These are phyloP conservation scores for Penaeus chinensis DNA, from an alignment of 1,140 invertebrate genomes.

Conservation along the genomic window DNA sequence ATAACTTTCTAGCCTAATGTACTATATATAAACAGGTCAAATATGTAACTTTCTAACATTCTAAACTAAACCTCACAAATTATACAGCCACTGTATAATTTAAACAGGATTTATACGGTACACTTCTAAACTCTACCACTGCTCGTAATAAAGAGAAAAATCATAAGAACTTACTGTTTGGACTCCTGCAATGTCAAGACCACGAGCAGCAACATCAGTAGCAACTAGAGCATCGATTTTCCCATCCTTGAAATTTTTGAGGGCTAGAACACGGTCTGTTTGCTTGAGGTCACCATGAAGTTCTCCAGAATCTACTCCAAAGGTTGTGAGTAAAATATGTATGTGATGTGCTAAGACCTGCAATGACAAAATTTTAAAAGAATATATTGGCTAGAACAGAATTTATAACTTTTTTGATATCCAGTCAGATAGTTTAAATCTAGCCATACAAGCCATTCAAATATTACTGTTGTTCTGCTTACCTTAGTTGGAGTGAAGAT, in stretches of 20 bases:
- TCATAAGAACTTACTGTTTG: constrained; percentile 79
- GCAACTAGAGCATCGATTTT: constrained; percentile 92
- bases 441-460: background rate
- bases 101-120: background rate
- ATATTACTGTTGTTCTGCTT: background rate
- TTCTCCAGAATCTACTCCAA: constrained; percentile 89
- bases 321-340: constrained; percentile 88
- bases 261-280: constrained; percentile 87
- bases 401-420: no score
- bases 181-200: constrained; percentile 95
- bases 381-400: background rate
- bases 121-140: constrained; percentile 30
- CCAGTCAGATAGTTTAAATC: background rate
- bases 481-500: constrained; percentile 97
- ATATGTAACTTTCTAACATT: no score
- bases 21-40: no score
- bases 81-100: background rate
- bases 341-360: constrained; percentile 84
- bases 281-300: constrained; percentile 96
- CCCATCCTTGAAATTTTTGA: constrained; percentile 90
- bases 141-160: constrained; percentile 25
- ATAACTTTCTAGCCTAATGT: no score
- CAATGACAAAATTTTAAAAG: background rate
- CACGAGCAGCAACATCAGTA: constrained; percentile 96
- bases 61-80: no score